Percentiles rank a stretch among this genome's conserved stretches.
Evolutionary conservation across 2,888 invertebrate genomes (phyloP).

Genomic region (Biston stratarius): DNA sequence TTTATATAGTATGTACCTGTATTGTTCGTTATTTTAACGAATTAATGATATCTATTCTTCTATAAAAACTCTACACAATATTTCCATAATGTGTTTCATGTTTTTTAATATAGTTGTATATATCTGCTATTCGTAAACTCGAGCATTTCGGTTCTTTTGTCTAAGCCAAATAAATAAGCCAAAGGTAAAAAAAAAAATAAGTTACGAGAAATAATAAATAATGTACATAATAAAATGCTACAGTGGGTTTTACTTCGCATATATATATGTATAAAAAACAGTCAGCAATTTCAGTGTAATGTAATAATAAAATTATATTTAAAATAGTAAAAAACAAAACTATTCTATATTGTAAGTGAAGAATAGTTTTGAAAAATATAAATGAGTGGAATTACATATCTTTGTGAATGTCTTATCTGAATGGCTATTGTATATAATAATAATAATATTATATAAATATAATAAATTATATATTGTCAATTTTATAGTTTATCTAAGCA

Average conservation of each 20-base stretch:
- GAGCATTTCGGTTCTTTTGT: conserved; percentile 65
- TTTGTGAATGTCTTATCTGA: conserved; percentile 49
- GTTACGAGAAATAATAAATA: conserved; percentile 42
- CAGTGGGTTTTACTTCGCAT: conserved; percentile 50
- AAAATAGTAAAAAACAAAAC: conserved; percentile 39
- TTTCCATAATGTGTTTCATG: conserved; percentile 47
- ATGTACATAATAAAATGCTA: conserved; percentile 49
- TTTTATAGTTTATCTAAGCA: conserved; percentile 57
- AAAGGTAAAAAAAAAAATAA: conserved; percentile 66
- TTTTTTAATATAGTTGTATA: conserved; percentile 39
- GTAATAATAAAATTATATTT: conserved; percentile 34
- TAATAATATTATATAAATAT: conserved; percentile 34
- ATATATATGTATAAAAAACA: conserved; percentile 50
- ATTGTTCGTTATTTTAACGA: conserved; percentile 57
- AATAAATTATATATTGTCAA: conserved; percentile 54
- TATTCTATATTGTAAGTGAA: conserved; percentile 37
- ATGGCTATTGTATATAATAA: conserved; percentile 41
- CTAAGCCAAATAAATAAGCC: conserved; percentile 81
- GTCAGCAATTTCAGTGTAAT: conserved; percentile 59
- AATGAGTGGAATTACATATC: conserved; percentile 70
- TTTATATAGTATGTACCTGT: conserved; percentile 57
- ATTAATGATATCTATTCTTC: conserved; percentile 52
- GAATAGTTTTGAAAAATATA: conserved; percentile 43
- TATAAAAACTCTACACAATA: conserved; percentile 49
- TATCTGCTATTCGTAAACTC: conserved; percentile 55